Evolutionary conservation across 2,797 vertebrate species (phyloP).

Genomic region (Rousettus madagascariensis): DNA sequence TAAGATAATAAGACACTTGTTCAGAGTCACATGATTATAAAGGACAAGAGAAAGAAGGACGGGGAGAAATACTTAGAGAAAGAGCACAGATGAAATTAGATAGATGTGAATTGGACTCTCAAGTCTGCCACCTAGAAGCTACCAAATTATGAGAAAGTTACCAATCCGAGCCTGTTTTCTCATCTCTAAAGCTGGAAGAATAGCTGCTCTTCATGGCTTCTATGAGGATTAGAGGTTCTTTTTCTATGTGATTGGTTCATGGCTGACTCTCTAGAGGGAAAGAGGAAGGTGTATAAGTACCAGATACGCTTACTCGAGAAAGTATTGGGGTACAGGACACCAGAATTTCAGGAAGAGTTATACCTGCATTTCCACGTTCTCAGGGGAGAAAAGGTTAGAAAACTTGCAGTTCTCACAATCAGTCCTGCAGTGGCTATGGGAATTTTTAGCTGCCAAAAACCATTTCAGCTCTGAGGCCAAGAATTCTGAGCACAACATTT

Average conservation of each 20-base stretch:
- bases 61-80: background rate
- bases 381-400: background rate
- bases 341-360: background rate
- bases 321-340: background rate
- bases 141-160: fast-evolving
- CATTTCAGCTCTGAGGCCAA: background rate
- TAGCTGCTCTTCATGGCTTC: background rate
- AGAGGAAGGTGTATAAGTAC: background rate
- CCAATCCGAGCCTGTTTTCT: background rate
- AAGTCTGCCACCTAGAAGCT: background rate
- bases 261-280: background rate
- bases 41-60: background rate
- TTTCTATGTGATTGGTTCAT: background rate
- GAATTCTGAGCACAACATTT: background rate
- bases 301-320: background rate
- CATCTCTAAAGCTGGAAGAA: background rate
- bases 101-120: background rate
- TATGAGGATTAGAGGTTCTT: background rate
- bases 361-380: background rate
- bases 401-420: background rate
- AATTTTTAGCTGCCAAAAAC: background rate
- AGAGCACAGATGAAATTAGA: background rate
- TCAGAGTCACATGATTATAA: background rate
- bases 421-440: background rate
- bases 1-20: background rate